Conservation (phyloP, 2,888 invertebrate species). For the Machimus rusticus region DNA sequence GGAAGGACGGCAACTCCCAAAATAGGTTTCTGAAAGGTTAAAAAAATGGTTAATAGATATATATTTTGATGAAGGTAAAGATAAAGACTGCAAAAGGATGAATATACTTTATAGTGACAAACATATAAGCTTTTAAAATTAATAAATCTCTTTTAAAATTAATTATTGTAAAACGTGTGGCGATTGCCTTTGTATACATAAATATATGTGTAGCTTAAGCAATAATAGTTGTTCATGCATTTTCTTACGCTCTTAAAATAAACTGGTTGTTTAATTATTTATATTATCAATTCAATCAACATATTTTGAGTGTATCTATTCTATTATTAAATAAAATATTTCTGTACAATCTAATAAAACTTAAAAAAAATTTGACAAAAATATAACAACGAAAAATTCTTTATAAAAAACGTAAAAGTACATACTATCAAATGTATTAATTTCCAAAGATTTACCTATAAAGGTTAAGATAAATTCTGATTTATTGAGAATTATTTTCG, state of each 20-base stretch:
- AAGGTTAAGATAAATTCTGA: not conserved
- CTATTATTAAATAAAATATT: not conserved
- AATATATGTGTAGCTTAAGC: not conserved
- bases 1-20: constrained; percentile 87
- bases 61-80: constrained; percentile 48
- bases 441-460: not conserved
- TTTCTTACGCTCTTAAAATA: not conserved
- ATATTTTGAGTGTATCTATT: not conserved
- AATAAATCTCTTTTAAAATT: not conserved
- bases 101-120: not conserved
- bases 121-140: not conserved
- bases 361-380: not conserved
- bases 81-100: not conserved
- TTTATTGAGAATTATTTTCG: too few species aligned
- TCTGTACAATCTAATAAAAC: not conserved
- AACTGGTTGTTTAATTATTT: not conserved
- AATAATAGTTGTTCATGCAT: not conserved
- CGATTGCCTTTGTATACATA: not conserved
- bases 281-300: not conserved
- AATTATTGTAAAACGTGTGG: not conserved
- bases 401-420: not conserved
- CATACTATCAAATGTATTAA: not conserved
- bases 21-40: constrained; percentile 75
- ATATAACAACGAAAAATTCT: not conserved
- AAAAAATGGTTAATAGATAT: not conserved